Evolutionary conservation across 2,797 vertebrate species (phyloP).

Genomic region (Siniperca scherzeri): DNA sequence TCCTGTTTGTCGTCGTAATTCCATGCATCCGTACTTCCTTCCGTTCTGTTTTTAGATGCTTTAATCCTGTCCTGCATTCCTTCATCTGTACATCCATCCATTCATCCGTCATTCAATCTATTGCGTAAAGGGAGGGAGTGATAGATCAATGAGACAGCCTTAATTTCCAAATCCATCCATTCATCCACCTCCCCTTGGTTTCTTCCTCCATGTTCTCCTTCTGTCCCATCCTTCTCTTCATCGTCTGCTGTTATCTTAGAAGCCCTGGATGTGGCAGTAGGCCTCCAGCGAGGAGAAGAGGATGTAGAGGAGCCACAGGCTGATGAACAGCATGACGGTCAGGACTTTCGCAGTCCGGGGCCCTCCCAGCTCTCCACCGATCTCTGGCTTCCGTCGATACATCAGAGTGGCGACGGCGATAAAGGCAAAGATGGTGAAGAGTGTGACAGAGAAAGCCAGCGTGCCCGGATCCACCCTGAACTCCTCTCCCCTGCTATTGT

Average conservation of each 20-base stretch:
- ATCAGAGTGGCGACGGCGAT: conserved; percentile 93
- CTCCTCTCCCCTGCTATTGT: conserved; percentile 86
- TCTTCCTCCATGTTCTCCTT: conserved; percentile 38
- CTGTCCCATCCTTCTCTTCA: conserved; percentile 51
- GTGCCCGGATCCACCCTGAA: conserved; percentile 96
- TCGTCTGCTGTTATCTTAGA: conserved; percentile 83
- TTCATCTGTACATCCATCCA: conserved; percentile 71
- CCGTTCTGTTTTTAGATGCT: conserved; percentile 47
- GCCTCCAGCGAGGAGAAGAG: conserved; percentile 99
- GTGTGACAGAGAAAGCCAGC: conserved; percentile 98
- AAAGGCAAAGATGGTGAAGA: conserved; percentile 99
- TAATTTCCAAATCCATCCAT: conserved; percentile 52
- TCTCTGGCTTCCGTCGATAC: conserved; percentile 97
- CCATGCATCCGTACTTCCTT: conserved; percentile 48
- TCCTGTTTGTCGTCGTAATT: conserved; percentile 54
- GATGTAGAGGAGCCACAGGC: conserved; percentile 99
- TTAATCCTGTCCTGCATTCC: conserved; percentile 47
- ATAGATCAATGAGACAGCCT: conserved; percentile 65
- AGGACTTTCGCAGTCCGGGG: conserved; percentile 98
- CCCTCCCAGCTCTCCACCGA: conserved; percentile 98
- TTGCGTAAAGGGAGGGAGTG: conserved; percentile 73
- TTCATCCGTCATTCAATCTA: conserved; percentile 61
- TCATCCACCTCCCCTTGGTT: conserved; percentile 46
- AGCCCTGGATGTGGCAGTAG: conserved; percentile 99
- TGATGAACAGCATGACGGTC: conserved; percentile 94